These are phyloP conservation scores for Sphinx pinastri DNA, from an alignment of 2,888 invertebrate genomes.

Conservation along the genomic window DNA sequence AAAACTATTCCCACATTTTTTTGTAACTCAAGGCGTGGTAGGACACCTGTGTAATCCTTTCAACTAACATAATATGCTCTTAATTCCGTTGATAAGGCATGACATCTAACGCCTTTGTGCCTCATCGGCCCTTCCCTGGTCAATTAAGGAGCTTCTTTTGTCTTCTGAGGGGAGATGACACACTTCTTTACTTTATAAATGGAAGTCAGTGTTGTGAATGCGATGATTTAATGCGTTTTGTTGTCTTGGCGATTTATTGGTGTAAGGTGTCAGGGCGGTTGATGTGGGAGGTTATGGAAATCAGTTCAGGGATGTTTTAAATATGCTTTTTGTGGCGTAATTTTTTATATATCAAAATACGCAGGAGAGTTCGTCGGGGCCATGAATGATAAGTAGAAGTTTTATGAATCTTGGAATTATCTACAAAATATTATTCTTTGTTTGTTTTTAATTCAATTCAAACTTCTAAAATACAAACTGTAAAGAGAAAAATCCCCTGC, in stretches of 20 bases:
- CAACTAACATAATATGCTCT: constrained; percentile 78
- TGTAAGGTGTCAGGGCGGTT: constrained; percentile 58
- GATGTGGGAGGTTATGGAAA: constrained; percentile 35
- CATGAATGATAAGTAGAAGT: not conserved
- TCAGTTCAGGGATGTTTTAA: not conserved
- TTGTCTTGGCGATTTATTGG: constrained; percentile 75
- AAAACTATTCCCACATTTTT: constrained; percentile 45
- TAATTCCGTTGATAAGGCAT: constrained; percentile 82
- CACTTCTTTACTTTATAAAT: constrained; percentile 63
- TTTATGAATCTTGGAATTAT: no score
- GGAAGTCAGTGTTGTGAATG: constrained; percentile 76
- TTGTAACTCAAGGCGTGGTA: constrained; percentile 48
- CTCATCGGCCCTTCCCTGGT: constrained; percentile 63
- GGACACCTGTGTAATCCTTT: constrained; percentile 83
- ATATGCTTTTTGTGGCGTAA: not conserved
- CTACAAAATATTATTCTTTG: no score
- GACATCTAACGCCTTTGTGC: constrained; percentile 80
- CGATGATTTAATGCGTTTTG: constrained; percentile 74
- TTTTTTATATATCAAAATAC: constrained; percentile 7
- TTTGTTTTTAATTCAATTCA: no score
- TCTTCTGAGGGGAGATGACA: constrained; percentile 77
- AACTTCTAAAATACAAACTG: no score
- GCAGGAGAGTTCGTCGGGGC: not conserved
- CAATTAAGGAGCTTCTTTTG: constrained; percentile 76
- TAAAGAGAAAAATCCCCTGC: no score